These are phyloP conservation scores for Greenwoodochromis staneri DNA, from an alignment of 2,113 vertebrate species.

Conservation along the genomic window DNA sequence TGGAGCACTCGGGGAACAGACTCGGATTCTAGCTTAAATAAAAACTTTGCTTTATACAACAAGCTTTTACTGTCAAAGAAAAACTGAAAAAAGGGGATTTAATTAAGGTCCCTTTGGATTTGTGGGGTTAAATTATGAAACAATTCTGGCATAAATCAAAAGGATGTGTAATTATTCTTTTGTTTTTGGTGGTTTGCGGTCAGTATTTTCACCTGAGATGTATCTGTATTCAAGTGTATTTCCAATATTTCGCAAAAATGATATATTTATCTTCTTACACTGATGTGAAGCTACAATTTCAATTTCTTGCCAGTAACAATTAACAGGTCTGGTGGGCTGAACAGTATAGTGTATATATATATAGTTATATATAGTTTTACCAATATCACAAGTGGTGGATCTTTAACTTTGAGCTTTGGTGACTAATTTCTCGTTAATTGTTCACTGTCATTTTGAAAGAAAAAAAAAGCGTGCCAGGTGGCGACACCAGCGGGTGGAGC, in stretches of 20 bases:
- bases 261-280: neutral
- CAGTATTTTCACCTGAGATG: neutral
- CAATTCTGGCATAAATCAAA: neutral
- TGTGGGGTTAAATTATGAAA: fast-evolving
- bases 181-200: neutral
- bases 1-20: neutral
- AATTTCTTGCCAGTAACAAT: neutral
- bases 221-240: neutral
- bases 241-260: neutral
- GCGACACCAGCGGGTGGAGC: neutral
- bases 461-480: neutral
- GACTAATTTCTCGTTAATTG: neutral
- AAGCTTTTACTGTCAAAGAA: neutral
- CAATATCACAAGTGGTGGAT: neutral
- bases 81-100: neutral
- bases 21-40: neutral
- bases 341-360: neutral
- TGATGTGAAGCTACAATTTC: neutral
- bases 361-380: neutral
- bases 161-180: neutral
- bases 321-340: neutral
- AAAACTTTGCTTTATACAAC: neutral
- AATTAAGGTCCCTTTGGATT: neutral
- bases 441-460: neutral
- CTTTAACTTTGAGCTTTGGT: neutral